Conservation (phyloP, 2,113 vertebrate genomes). For the Hyla sarda region DNA sequence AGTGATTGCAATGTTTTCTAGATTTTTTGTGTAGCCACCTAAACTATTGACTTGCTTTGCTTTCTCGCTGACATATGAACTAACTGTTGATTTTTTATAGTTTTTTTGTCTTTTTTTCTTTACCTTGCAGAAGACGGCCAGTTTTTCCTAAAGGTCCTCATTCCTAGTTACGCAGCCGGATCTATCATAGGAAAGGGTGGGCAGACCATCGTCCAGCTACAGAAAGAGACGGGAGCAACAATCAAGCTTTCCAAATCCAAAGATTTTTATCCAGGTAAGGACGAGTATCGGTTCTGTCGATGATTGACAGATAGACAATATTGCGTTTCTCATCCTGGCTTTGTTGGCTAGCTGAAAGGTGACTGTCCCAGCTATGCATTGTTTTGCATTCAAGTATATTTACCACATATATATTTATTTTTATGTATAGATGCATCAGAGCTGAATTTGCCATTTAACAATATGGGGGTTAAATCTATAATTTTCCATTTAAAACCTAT, state of each 20-base stretch:
- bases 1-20: background rate
- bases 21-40: background rate
- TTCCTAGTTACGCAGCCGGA: slow-evolving; percentile 91
- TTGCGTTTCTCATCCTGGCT: slow-evolving; percentile 25
- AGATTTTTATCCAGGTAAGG: slow-evolving; percentile 91
- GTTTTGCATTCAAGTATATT: too few species aligned
- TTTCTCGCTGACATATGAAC: background rate
- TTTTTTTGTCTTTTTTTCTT: slow-evolving; percentile 34
- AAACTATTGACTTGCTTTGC: background rate
- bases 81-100: slow-evolving; percentile 56
- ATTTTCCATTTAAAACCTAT: background rate
- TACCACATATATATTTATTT: too few species aligned
- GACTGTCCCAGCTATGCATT: background rate
- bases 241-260: slow-evolving; percentile 92
- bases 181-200: slow-evolving; percentile 92
- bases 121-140: slow-evolving; percentile 86
- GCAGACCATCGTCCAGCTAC: slow-evolving; percentile 89
- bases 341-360: slow-evolving; percentile 43
- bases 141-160: slow-evolving; percentile 91
- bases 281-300: slow-evolving; percentile 44
- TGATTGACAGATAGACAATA: background rate
- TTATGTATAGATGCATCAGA: background rate
- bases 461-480: background rate
- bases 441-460: background rate
- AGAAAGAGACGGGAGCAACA: slow-evolving; percentile 89